These are phyloP conservation scores for Pyrrhia umbra DNA, from an alignment of 2,888 invertebrate genomes.

Conservation along the genomic window DNA sequence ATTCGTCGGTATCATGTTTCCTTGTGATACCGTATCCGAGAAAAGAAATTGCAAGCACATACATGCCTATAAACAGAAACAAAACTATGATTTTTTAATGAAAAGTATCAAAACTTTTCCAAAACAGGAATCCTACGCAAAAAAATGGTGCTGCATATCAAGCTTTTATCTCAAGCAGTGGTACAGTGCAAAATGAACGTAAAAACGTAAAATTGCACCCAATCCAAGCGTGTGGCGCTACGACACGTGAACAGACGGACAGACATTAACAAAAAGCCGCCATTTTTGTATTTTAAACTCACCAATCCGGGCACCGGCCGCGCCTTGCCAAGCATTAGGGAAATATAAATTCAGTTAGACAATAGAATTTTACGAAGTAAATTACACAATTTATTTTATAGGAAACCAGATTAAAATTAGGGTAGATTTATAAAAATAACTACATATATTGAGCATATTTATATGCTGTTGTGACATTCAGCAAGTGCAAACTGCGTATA, in stretches of 20 bases:
- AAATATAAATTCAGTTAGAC: slow-evolving; percentile 76
- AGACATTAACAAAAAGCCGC: slow-evolving; percentile 73
- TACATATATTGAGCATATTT: neutral
- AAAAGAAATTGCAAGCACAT: slow-evolving; percentile 82
- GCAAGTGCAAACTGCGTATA: slow-evolving; percentile 32
- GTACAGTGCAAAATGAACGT: slow-evolving; percentile 47
- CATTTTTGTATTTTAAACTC: slow-evolving; percentile 82
- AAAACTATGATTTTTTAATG: slow-evolving; percentile 4
- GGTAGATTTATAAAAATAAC: neutral
- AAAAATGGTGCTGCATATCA: slow-evolving; percentile 44
- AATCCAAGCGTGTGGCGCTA: slow-evolving; percentile 77
- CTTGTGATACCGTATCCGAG: slow-evolving; percentile 80
- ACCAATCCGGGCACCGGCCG: slow-evolving; percentile 92
- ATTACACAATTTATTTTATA: slow-evolving; percentile 6
- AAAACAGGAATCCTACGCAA: neutral
- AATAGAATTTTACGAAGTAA: slow-evolving; percentile 36
- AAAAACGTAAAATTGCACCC: slow-evolving; percentile 69
- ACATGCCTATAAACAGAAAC: slow-evolving; percentile 81
- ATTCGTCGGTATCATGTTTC: slow-evolving; percentile 79
- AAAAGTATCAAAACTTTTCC: neutral
- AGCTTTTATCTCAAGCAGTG: slow-evolving; percentile 47
- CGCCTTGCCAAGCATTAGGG: slow-evolving; percentile 87
- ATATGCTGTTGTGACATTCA: slow-evolving; percentile 16
- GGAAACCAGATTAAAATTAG: slow-evolving; percentile 23
- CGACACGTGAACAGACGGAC: slow-evolving; percentile 68